Base-by-base conservation (phyloP, 2,888 invertebrate genomes). In the Orchesella flavescens region DNA sequence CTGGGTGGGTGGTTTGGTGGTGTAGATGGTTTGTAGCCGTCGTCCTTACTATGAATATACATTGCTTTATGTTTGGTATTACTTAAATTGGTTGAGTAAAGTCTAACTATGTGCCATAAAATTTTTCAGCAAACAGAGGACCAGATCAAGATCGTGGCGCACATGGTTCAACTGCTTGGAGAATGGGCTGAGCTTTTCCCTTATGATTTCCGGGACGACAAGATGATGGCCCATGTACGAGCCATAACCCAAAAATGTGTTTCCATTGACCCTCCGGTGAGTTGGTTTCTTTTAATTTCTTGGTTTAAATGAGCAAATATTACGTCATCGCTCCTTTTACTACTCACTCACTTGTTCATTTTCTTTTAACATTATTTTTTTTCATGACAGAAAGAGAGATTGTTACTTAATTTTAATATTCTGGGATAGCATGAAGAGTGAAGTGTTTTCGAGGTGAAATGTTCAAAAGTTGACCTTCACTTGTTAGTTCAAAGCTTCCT, bases 161-260 rank as follows among this genome's bases (percentile, higher is more conserved):
- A 86, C 89, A 92, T 96, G 89, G 95, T 96, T 75, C 94, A 95
- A 87, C 92, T 96, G 74, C 91, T 96, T 72, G 94, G 94, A 72
- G 97, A 97, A 90, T 98, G 98, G 98, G 96, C 97, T 65, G 96
- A 96, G 90, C 95, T 96, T 89, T 98, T 98, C 91, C 97, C 98
- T 0, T 98, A 98, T 90, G 98, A 98, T 91, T 98, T 98, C 91
- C 95, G 97, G 89, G 97, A 97, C 91, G 97, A 97, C 89, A 92
- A 96, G 79, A 97, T 97, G 97, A 97, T 97, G 97, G 86, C 86
- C 17, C 94, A 96, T 89, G 95, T 97, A 86, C 94, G 96, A 88
- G 94, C 94, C 88, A 94, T 97, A 89, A 96, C 97, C 63, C 95
- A 97, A 90, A 94, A 96, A 91, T 95, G 94, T 90, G 92, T 93